Percentiles rank a stretch among this genome's conserved stretches.
phyloP scores from a whole-genome alignment of 2,113 vertebrate genomes.

The Sitta europaea region DNA sequence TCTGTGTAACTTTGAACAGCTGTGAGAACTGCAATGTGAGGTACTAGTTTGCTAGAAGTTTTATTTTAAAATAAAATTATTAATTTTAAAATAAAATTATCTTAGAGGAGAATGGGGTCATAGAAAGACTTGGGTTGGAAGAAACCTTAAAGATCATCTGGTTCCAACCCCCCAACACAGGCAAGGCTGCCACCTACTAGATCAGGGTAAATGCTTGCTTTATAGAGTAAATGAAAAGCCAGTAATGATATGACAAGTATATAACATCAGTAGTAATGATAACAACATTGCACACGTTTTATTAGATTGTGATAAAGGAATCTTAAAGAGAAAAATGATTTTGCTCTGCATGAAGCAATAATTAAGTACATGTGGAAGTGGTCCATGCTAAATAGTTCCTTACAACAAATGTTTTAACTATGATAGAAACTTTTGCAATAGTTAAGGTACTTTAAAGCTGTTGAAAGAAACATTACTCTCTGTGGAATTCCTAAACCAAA shows the following conservation, averaged over 20 bases:
- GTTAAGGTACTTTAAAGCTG: not conserved
- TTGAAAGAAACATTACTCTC: not conserved
- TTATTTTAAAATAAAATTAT: not conserved
- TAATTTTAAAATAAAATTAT: not conserved
- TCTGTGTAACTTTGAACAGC: not conserved
- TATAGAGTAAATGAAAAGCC: not conserved
- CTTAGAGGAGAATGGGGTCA: not conserved
- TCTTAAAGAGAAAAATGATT: not conserved
- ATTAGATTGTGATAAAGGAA: not conserved
- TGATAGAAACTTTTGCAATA: not conserved
- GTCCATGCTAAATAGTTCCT: not conserved
- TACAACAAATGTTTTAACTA: not conserved
- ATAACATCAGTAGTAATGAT: not conserved
- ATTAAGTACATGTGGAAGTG: not conserved
- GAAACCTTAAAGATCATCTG: not conserved
- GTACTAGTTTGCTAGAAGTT: not conserved
- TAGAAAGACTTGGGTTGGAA: not conserved
- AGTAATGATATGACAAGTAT: not conserved
- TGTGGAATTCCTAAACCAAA: not conserved
- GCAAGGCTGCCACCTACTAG: not conserved
- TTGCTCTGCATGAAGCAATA: not conserved
- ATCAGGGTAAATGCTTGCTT: not conserved
- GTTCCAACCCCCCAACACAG: accelerated
- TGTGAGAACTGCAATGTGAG: not conserved
- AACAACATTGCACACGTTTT: not conserved